Base-by-base conservation (phyloP, 2,888 invertebrate species). In the Yponomeuta cagnagella region DNA sequence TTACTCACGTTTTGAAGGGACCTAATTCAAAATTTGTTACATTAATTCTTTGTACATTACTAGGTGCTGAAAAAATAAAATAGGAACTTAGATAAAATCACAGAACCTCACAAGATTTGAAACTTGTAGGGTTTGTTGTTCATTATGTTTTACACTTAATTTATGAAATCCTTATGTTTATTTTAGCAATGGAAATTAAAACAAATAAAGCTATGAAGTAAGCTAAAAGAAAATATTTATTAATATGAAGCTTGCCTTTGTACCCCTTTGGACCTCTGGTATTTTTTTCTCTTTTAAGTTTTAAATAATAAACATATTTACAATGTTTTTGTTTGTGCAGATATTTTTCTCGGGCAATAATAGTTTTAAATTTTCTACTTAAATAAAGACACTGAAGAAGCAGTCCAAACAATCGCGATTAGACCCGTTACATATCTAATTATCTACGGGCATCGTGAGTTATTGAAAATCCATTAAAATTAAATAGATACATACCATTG, bases 1-100 rank as follows among this genome's bases (percentile, higher is more conserved):
- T 90, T 88, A 90, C 92, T 91, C 88, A 89, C 89, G 88, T 90
- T 90, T 91, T 87, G 83, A 81, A 74, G 83, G 83, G 75, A 75
- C 79, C 76, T 67, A 63, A 23, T 70, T 69, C 58, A 12, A 69
- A 69, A 15, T 58, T 65, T 48, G 68, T 43, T 15, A 48, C 43
- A 48, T 65, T 65, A 31, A 9, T 65, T 58, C 52, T 58, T 58
- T 58, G 52, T 15, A 58, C 12, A 15, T 15, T 8, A 58, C 52
- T 15, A 58, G 52, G 52, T 8, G 52, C 52, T 58, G 52, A 15
- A 58, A 58, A 58, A 2, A 58, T 58, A 15, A 58, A 58, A 58
- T 58, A 15, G 5, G 4, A 58, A 15, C 0, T 12, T 15, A 15
- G 52, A 58, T 15, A 15, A 58, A 4, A 43, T 37, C 43, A 43